Evolutionary conservation across 2,888 invertebrate species (phyloP).

Genomic region (Deilephila elpenor): DNA sequence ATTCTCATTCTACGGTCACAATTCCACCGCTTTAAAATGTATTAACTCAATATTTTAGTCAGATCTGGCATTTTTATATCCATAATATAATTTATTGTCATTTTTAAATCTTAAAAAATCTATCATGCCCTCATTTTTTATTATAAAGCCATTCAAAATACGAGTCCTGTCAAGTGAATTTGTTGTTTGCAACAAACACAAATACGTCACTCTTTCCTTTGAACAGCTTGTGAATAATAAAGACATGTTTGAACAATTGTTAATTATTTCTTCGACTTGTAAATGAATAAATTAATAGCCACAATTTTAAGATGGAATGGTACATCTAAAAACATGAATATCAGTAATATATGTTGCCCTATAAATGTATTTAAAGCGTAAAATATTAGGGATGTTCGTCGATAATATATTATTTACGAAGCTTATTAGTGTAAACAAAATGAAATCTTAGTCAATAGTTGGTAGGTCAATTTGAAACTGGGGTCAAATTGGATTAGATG

Average conservation of each 20-base stretch:
- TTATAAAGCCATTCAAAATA: neutral
- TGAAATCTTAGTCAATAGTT: conserved; percentile 11
- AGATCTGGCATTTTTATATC: too few relatives aligned
- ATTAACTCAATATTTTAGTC: too few relatives aligned
- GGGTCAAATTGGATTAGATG: neutral
- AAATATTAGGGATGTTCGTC: too few relatives aligned
- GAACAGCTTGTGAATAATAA: conserved; percentile 9
- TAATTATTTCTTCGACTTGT: neutral
- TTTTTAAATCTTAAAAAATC: too few relatives aligned
- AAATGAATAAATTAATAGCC: neutral
- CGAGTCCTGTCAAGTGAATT: neutral
- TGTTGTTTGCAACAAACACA: neutral
- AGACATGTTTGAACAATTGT: conserved; percentile 27
- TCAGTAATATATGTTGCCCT: too few relatives aligned
- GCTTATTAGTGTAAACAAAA: neutral
- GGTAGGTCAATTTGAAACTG: neutral
- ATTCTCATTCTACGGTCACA: too few relatives aligned
- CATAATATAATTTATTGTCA: too few relatives aligned
- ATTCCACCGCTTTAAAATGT: too few relatives aligned
- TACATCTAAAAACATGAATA: neutral
- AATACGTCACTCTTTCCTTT: neutral
- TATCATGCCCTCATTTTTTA: neutral
- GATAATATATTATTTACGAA: neutral
- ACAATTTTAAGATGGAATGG: neutral
- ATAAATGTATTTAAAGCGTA: too few relatives aligned